Evolutionary conservation across 1,140 invertebrate genomes (phyloP).

Genomic region (Caenorhabditis inopinata): DNA sequence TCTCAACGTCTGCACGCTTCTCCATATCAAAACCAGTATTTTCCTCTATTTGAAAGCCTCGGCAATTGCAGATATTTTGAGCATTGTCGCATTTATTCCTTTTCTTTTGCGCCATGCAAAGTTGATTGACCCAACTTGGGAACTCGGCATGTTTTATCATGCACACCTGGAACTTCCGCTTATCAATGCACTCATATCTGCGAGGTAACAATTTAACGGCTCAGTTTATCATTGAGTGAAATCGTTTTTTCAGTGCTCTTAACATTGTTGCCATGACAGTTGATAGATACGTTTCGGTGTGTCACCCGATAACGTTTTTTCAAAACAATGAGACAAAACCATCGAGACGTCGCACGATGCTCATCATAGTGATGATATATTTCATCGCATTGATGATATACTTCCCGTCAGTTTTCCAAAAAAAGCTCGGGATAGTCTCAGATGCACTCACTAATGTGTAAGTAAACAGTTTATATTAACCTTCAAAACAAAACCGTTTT

Average conservation of each 20-base stretch:
- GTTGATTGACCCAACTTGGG: slow-evolving; percentile 44
- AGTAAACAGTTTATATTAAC: too few relatives aligned
- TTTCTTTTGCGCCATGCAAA: slow-evolving; percentile 57
- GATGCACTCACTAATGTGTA: slow-evolving; percentile 28
- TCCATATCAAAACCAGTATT: slow-evolving; percentile 47
- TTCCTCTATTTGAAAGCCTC: slow-evolving; percentile 61
- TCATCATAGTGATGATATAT: slow-evolving; percentile 51
- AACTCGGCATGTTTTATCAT: slow-evolving; percentile 59
- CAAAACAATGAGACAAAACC: slow-evolving; percentile 49
- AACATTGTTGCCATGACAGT: slow-evolving; percentile 63
- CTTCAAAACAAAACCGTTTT: slow-evolving; percentile 29
- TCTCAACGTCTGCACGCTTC: slow-evolving; percentile 56
- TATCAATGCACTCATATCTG: slow-evolving; percentile 58
- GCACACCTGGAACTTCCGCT: slow-evolving; percentile 60
- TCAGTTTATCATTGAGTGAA: too few relatives aligned
- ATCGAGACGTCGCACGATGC: slow-evolving; percentile 35
- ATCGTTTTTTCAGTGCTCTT: slow-evolving; percentile 45
- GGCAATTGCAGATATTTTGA: slow-evolving; percentile 58
- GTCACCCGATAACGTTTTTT: slow-evolving; percentile 56
- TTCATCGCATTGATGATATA: slow-evolving; percentile 53
- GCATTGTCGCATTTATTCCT: slow-evolving; percentile 58
- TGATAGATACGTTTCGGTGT: slow-evolving; percentile 57
- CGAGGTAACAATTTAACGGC: too few relatives aligned
- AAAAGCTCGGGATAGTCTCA: slow-evolving; percentile 23
- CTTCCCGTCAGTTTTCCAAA: slow-evolving; percentile 55